These are phyloP conservation scores for Monodelphis domestica DNA, from an alignment of 2,797 vertebrate genomes.

Conservation along the genomic window DNA sequence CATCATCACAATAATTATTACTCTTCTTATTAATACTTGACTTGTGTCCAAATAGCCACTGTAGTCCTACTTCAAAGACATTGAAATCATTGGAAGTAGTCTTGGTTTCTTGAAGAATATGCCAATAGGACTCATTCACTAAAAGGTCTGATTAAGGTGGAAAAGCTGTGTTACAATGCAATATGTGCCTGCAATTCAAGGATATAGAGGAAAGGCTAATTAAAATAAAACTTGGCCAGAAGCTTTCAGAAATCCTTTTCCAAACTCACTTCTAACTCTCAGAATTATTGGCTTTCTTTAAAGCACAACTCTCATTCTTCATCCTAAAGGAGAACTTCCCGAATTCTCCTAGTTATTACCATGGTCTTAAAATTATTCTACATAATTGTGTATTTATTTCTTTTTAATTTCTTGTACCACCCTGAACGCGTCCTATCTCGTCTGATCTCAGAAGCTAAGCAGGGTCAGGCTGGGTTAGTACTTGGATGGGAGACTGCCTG, in stretches of 20 bases:
- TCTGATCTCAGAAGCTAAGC: too few species aligned
- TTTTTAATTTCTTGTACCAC: background rate
- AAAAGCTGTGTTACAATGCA: background rate
- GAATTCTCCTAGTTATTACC: background rate
- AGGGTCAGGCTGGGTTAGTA: too few species aligned
- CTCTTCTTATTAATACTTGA: background rate
- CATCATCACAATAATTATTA: background rate
- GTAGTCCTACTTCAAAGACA: background rate
- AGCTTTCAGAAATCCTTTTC: background rate
- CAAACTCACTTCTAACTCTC: background rate
- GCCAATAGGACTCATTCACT: background rate
- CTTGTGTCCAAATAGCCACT: background rate
- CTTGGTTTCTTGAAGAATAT: background rate
- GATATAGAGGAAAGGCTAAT: background rate
- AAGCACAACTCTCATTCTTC: background rate
- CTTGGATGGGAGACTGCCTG: too few species aligned
- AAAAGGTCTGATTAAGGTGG: background rate
- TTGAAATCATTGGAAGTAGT: background rate
- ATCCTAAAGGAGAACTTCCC: background rate
- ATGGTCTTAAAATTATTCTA: background rate
- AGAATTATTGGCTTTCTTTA: background rate
- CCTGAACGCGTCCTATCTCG: too few species aligned
- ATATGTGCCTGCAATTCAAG: background rate
- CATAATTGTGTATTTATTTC: background rate
- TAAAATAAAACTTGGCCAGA: background rate